Percentiles rank a stretch among this genome's conserved stretches.
phyloP scores from a whole-genome alignment of 2,888 invertebrate genomes.

The Drosophila nigritarsus region DNA sequence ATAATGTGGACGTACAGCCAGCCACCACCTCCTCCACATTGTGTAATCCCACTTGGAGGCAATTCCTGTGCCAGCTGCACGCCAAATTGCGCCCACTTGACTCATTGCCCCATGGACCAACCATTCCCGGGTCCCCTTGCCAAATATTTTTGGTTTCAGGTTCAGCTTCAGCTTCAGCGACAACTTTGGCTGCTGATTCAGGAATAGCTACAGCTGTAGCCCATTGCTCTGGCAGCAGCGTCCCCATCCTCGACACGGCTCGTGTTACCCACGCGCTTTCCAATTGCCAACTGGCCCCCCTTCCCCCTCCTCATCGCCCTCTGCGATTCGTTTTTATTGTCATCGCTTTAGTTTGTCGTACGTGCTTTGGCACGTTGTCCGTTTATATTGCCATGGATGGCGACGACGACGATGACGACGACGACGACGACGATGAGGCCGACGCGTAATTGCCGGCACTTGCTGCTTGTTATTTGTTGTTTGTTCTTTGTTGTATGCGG shows the following conservation, averaged over 20 bases:
- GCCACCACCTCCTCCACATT: conserved; percentile 6
- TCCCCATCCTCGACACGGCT: conserved; percentile 45
- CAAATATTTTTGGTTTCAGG: conserved; percentile 47
- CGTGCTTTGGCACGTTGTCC: conserved; percentile 77
- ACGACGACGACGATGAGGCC: conserved; percentile 20
- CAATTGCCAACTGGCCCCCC: conserved; percentile 50
- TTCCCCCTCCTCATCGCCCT: conserved; percentile 2
- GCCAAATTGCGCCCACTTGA: conserved; percentile 76
- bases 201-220: background rate
- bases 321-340: conserved; percentile 75
- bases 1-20: conserved; percentile 21
- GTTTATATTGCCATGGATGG: conserved; percentile 64
- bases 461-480: conserved; percentile 59
- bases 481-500: conserved; percentile 59
- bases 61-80: conserved; percentile 68
- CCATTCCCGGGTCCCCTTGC: conserved; percentile 35
- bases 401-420: conserved; percentile 1
- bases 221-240: conserved; percentile 1
- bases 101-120: conserved; percentile 63
- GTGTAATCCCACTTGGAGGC: conserved; percentile 46
- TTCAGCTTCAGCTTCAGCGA: conserved; percentile 19
- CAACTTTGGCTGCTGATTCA: background rate
- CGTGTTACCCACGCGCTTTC: conserved; percentile 80
- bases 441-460: conserved; percentile 74
- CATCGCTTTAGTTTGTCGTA: conserved; percentile 77